Evolutionary conservation across 2,113 vertebrate species (phyloP), one percentile per base, ranked within the genome.

Genomic region (Myiopsitta monachus): DNA sequence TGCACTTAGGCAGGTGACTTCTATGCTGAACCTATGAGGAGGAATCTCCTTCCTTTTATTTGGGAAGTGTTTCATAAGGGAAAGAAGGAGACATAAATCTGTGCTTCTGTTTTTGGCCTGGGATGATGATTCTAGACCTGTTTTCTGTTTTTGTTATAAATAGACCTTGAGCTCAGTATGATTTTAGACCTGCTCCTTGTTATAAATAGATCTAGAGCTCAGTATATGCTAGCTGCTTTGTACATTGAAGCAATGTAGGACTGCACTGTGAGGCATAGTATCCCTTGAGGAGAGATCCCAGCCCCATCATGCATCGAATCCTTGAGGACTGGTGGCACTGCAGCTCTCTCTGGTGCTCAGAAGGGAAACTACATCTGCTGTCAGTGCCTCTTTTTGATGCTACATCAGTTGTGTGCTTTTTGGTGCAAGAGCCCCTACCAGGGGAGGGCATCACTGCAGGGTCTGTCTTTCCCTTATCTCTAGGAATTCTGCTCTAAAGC

Each of bases 281-380:
- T 59, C 72, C 54, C 22, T 64, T 10, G 43, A 89, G 73, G 64
- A 84, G 77, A 21, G 24, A 11, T 78, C 30, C 68, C 47, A 57
- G 55, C 43, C 14, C 38, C 22, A 8, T 5, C 23, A 2, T 1
- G 6, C 52, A 2, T 4, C 2, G 44, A n/a, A n/a, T 81, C 87
- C 49, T 73, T 4, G 31, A 38, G 11, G 28, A 89, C 64, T 51
- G 55, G 16, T 73, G 88, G 93, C 31, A 7, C 52, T 93, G 90
- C 17, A 91, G 90, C 95, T 64, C 93, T 79, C 92, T 38, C 93
- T 96, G 93, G 86, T 91, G 95, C 78, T 87, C 38, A 3, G 49
- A 80, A 82, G 63, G 19, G 46, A 82, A 96, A 96, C 44, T 92
- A 3, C 95, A 90, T 3, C 55, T 1, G 18, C 24, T 46, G 49